Evolutionary conservation across 2,888 invertebrate species (phyloP).

Genomic region (Gandaritis pyraliata): DNA sequence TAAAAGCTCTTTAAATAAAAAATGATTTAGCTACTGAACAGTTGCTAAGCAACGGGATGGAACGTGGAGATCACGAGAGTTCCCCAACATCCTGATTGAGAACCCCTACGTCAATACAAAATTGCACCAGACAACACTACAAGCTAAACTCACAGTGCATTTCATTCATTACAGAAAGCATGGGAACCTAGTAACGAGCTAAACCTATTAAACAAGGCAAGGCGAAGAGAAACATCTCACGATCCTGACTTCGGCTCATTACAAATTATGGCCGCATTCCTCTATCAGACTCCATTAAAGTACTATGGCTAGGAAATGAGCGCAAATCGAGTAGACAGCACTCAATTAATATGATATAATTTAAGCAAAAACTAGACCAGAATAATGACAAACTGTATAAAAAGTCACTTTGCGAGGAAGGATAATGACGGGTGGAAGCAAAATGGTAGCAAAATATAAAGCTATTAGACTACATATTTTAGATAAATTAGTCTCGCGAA

Average conservation of each 20-base stretch:
- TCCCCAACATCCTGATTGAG: background rate
- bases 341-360: conserved; percentile 72
- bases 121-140: background rate
- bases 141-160: conserved; percentile 13
- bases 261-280: conserved; percentile 83
- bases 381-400: conserved; percentile 74
- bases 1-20: too few relatives aligned
- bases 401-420: conserved; percentile 47
- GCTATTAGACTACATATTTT: conserved; percentile 18
- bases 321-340: conserved; percentile 49
- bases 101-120: background rate
- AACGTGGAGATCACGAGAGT: background rate
- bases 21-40: too few relatives aligned
- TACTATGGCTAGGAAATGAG: conserved; percentile 62
- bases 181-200: conserved; percentile 78
- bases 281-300: conserved; percentile 66
- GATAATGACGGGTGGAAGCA: conserved; percentile 39
- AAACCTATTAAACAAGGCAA: conserved; percentile 74
- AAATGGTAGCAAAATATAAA: conserved; percentile 25
- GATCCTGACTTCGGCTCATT: conserved; percentile 73
- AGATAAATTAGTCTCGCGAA: conserved; percentile 12
- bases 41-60: too few relatives aligned
- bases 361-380: conserved; percentile 65
- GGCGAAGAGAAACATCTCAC: conserved; percentile 79
- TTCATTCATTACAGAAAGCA: conserved; percentile 59